A percentile compares a stretch with the other conserved stretches of the same genome.
phyloP scores from a whole-genome alignment of 2,113 vertebrate species.

The Hemichromis elongatus region DNA sequence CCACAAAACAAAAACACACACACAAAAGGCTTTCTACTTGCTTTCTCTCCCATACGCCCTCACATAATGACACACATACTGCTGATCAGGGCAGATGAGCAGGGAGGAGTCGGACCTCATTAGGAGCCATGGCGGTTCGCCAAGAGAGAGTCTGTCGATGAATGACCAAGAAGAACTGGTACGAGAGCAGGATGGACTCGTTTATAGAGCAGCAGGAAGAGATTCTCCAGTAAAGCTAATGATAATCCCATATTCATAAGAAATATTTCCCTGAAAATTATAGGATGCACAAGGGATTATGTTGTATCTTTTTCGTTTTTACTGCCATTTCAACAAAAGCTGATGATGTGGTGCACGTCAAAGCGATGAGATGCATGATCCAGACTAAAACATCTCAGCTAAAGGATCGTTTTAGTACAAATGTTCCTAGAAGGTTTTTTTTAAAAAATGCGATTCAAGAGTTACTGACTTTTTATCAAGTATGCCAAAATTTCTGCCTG shows the following conservation, averaged over 20 bases:
- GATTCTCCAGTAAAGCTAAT: neutral
- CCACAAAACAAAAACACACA: neutral
- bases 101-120: constrained; percentile 53
- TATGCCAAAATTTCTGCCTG: neutral
- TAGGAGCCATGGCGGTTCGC: constrained; percentile 25
- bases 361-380: neutral
- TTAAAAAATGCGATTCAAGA: neutral
- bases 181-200: neutral
- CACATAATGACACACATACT: constrained; percentile 20
- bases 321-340: neutral
- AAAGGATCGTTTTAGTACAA: neutral
- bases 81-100: constrained; percentile 26
- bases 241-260: neutral
- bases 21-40: neutral
- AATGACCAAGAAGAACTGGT: constrained; percentile 11
- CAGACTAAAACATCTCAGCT: neutral
- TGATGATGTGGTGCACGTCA: neutral
- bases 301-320: neutral
- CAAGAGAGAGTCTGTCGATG: constrained; percentile 14
- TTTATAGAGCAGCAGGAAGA: neutral
- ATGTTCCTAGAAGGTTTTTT: neutral
- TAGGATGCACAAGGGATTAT: neutral
- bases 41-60: neutral
- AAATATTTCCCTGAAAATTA: neutral
- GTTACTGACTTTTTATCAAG: neutral